Percentiles rank a stretch among this genome's conserved stretches.
Evolutionary conservation across 2,113 vertebrate species (phyloP).

Genomic region (Crotalus tigris): DNA sequence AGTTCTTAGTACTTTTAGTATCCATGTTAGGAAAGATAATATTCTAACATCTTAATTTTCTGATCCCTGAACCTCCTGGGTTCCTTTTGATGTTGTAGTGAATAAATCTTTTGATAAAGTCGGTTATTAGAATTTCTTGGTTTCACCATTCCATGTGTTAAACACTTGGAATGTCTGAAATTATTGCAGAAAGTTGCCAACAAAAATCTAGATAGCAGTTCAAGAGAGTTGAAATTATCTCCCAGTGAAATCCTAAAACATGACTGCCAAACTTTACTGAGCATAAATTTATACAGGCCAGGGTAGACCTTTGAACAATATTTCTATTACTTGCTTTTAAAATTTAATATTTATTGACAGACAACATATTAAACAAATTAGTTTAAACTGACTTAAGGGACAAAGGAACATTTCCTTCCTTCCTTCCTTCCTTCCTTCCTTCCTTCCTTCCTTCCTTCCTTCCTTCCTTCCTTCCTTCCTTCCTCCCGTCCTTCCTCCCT

Average conservation of each 20-base stretch:
- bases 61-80: neutral
- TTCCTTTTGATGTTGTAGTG: neutral
- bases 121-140: neutral
- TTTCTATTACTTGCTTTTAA: neutral
- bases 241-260: neutral
- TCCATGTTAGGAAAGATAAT: neutral
- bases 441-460: no score
- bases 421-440: neutral
- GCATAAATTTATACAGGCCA: neutral
- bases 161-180: neutral
- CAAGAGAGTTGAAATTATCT: neutral
- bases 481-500: no score
- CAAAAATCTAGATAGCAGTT: neutral
- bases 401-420: neutral
- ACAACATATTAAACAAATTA: neutral
- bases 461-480: no score
- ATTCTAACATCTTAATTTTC: neutral
- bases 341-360: neutral
- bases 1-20: neutral
- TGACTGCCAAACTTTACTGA: neutral
- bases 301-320: neutral
- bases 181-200: neutral
- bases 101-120: neutral
- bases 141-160: neutral
- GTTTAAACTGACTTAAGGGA: neutral